Evolutionary conservation across 2,888 invertebrate genomes (phyloP), one percentile per base, ranked within the genome.

Genomic region (Psylliodes chrysocephalus): DNA sequence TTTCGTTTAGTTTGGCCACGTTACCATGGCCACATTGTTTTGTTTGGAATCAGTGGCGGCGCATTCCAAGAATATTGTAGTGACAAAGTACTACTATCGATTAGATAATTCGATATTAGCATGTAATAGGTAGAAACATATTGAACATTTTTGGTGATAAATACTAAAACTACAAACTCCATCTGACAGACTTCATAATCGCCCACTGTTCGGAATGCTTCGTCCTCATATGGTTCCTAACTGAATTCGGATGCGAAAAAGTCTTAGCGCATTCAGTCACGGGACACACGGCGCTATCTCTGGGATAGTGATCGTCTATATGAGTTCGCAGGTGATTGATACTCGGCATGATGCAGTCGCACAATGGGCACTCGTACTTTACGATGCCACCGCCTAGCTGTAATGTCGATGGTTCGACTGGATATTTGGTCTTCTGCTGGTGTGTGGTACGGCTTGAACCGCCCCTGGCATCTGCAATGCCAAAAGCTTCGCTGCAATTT

Each of bases 171-270:
- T 35, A 78, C 65, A 78, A 87, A 77, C 89, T 88, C 91, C 91
- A 90, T 78, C 89, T 89, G 70, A 91, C 85, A 60, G 91, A 90
- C 84, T 93, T 93, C 89, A 93, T 93, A 81, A 88, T 87, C 78
- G 91, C 90, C 93, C 93, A 93, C 79, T 92, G 91, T 72, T 87
- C 84, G 49, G 90, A 88, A 83, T 93, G 93, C 82, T 93, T 93
- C 78, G 91, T 87, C 74, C 93, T 86, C 93, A 93, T 93, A 83
- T 93, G 93, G 85, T 93, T 93, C 76, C 93, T 87, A 72, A 93
- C 93, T 63, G 93, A 93, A 84, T 93, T 93, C 67, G 93, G 93
- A 83, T 93, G 93, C 67, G 91, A 88, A 82, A 93, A 93, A 73
- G 86, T 86, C 69, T 91, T 87, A 57, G 90, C 89, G 82, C 93